Base-by-base conservation (phyloP, 2,797 vertebrate species). In the Nyctibius grandis region DNA sequence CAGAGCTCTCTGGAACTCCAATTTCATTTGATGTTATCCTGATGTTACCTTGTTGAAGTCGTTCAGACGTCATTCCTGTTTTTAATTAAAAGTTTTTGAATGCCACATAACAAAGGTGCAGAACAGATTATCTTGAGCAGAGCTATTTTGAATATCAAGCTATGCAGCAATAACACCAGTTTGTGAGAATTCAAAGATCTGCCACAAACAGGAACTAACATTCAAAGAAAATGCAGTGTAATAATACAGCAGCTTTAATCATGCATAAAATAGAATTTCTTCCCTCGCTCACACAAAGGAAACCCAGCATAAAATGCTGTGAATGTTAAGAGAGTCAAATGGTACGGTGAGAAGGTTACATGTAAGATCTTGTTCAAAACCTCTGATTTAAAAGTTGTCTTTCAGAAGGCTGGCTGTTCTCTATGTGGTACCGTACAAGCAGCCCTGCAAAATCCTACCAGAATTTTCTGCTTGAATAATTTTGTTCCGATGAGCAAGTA, bases 31-130 rank as follows among this genome's bases (percentile, higher is more conserved):
- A 74, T 94, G 60, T 95, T 94, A 87, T 90, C 95, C 75, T 93
- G 70, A 76, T 70, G 34, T 77, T 95, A 79, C 80, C 51, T 64
- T 77, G 56, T 80, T 87, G 77, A 95, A 90, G 34, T 75, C 68
- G 72, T 91, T 95, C 80, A 82, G 70, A 81, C 19, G 11, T 90
- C 75, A 77, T 74, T 92, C 57, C 50, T 74, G 20, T 8, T 64
- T 96, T 96, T 94, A 97, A 96, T 96, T 96, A 97, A 93, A 96
- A 95, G 72, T 82, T 95, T 96, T 88, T 82, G 53, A 95, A 89
- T 93, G 80, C 79, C 84, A 74, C 53, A 9, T 74, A 94, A 80
- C 45, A 67, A 75, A 93, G 50, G 57, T 94, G 60, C 70, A 54
- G 90, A 93, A 61, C 80, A 80, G 77, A 95, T 96, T 95, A 91